Percentiles rank a stretch among this genome's conserved stretches.
Conservation (phyloP, 2,113 vertebrate genomes). For the Pelvicachromis taeniatus region DNA sequence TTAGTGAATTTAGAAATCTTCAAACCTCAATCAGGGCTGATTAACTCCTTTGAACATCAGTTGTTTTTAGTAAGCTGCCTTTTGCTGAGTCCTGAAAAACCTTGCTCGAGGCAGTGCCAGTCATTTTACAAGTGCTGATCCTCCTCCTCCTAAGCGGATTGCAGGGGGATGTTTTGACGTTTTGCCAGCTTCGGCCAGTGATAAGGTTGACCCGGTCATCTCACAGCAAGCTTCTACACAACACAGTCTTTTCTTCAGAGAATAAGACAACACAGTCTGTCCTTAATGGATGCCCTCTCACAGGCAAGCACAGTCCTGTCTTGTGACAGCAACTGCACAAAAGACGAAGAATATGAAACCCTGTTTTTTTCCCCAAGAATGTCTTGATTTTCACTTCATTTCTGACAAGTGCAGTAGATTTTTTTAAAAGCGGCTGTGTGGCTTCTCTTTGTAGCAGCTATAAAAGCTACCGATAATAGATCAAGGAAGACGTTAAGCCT, state of each 20-base stretch:
- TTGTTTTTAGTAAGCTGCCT: slow-evolving; percentile 36
- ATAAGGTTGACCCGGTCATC: slow-evolving; percentile 60
- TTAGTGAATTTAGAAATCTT: background rate
- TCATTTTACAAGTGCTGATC: slow-evolving; percentile 57
- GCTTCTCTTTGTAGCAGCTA: background rate
- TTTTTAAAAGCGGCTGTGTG: background rate
- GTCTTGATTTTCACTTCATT: background rate
- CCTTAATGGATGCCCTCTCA: background rate
- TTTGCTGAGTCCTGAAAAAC: slow-evolving; percentile 44
- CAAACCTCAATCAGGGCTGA: background rate
- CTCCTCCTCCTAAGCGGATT: slow-evolving; percentile 55
- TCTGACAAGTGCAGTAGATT: background rate
- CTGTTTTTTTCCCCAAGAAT: background rate
- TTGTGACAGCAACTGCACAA: background rate
- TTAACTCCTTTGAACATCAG: slow-evolving; percentile 25
- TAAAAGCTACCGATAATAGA: background rate
- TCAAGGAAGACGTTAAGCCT: background rate
- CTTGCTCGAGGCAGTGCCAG: slow-evolving; percentile 34
- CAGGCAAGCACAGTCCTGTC: background rate
- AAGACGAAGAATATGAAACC: background rate
- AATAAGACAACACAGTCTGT: slow-evolving; percentile 18
- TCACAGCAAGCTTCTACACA: slow-evolving; percentile 32
- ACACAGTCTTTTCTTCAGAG: slow-evolving; percentile 22
- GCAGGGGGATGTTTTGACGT: slow-evolving; percentile 36
- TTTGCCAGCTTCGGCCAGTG: slow-evolving; percentile 39